Conservation (phyloP, 1,140 invertebrate species). For the Limonius californicus region DNA sequence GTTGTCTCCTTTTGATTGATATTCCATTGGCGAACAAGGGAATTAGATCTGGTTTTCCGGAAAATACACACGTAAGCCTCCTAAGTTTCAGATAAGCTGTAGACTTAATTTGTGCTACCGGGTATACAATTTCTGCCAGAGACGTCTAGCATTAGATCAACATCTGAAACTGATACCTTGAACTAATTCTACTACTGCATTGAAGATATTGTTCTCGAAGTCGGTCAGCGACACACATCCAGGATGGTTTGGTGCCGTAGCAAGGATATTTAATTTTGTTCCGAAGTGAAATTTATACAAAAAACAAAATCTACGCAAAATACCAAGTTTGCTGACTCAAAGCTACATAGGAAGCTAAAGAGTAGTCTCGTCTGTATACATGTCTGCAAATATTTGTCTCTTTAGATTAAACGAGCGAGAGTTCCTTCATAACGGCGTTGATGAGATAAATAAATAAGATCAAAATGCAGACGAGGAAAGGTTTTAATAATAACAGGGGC, state of each 20-base stretch:
- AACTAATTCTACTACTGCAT: too few relatives aligned
- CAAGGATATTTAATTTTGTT: background rate
- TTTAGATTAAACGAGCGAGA: background rate
- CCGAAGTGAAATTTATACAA: background rate
- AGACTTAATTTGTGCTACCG: constrained; percentile 3
- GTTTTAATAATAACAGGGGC: constrained; percentile 24
- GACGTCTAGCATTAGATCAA: background rate
- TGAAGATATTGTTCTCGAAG: too few relatives aligned
- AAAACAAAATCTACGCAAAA: background rate
- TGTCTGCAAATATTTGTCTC: constrained; percentile 1
- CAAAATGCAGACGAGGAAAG: constrained; percentile 16
- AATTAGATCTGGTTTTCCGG: background rate
- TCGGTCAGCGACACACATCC: too few relatives aligned
- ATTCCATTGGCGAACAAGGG: background rate
- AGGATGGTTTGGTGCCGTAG: too few relatives aligned
- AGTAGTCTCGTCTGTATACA: background rate
- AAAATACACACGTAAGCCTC: constrained; percentile 7
- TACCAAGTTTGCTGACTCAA: background rate
- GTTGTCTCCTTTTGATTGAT: too few relatives aligned
- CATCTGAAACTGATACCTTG: too few relatives aligned
- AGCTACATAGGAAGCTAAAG: background rate
- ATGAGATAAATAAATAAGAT: constrained; percentile 23
- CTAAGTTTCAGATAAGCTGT: constrained; percentile 8
- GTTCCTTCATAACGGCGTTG: constrained; percentile 17
- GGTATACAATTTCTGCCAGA: background rate